Percentiles rank a stretch among this genome's conserved stretches.
phyloP scores from a whole-genome alignment of 2,888 invertebrate species.

The Tipula vernalis region DNA sequence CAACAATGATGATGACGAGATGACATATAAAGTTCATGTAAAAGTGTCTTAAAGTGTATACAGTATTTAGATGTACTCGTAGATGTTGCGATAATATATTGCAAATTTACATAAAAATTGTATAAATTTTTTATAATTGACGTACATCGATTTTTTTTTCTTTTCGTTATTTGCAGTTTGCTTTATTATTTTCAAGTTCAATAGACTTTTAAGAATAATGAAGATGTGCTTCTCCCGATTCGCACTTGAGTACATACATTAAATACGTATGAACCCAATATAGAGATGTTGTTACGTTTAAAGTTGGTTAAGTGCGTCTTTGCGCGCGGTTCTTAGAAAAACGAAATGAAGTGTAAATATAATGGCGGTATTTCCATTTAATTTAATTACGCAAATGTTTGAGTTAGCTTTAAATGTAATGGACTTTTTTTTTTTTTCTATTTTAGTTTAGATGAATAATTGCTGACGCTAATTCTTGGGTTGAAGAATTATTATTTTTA shows the following conservation, averaged over 20 bases:
- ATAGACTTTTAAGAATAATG: not conserved
- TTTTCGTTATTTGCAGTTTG: not conserved
- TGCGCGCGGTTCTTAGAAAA: not conserved
- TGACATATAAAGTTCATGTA: not conserved
- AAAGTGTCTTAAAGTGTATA: not conserved
- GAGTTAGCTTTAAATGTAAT: not conserved
- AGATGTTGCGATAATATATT: not conserved
- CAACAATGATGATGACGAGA: not conserved
- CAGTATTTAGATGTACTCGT: too few species aligned
- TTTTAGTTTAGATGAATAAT: too few species aligned
- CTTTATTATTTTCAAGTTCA: not conserved
- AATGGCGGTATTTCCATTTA: not conserved
- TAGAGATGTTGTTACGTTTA: not conserved
- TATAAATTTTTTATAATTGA: not conserved
- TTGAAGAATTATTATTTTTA: too few species aligned
- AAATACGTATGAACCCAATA: not conserved
- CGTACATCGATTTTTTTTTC: not conserved
- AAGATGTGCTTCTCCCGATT: not conserved
- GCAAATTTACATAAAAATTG: not conserved
- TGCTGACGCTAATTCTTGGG: too few species aligned
- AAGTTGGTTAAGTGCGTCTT: not conserved
- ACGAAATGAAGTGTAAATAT: not conserved
- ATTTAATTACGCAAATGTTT: not conserved
- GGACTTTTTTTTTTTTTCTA: not conserved
- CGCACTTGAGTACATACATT: not conserved